Conservation (phyloP, 2,113 vertebrate species). For the Rhipidura dahli region DNA sequence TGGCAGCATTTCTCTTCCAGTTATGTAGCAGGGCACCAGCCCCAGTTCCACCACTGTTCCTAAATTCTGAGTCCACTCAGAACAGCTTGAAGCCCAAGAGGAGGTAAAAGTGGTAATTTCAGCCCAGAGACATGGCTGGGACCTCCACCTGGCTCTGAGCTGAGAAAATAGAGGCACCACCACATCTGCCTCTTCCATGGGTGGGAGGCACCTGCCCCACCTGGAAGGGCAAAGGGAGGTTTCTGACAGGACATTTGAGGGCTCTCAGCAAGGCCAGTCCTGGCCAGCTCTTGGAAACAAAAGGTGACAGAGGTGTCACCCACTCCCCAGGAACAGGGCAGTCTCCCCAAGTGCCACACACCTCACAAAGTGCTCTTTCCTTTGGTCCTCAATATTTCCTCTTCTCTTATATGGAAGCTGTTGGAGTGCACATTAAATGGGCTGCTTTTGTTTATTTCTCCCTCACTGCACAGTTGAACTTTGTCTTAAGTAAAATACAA, state of each 20-base stretch:
- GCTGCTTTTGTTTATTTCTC: not conserved
- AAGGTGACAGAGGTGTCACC: not conserved
- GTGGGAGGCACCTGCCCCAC: not conserved
- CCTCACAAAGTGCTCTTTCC: accelerated
- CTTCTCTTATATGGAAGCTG: not conserved
- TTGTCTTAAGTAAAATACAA: not conserved
- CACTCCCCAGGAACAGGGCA: accelerated
- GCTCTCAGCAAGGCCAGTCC: not conserved
- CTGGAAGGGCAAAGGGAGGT: accelerated
- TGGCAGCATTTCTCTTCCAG: not conserved
- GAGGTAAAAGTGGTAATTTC: not conserved
- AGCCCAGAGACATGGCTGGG: no score
- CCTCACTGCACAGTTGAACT: not conserved
- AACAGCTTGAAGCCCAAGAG: not conserved
- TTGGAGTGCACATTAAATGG: not conserved
- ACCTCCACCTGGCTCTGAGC: not conserved
- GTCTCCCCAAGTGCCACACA: accelerated
- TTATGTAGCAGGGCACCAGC: not conserved
- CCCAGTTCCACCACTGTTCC: not conserved
- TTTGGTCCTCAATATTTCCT: not conserved
- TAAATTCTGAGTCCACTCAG: not conserved
- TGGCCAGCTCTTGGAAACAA: not conserved
- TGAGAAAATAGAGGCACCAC: not conserved
- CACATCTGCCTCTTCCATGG: accelerated
- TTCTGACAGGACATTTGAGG: not conserved